Evolutionary conservation across 2,113 vertebrate species (phyloP), one percentile per base, ranked within the genome.

Genomic region (Pollachius pollachius): DNA sequence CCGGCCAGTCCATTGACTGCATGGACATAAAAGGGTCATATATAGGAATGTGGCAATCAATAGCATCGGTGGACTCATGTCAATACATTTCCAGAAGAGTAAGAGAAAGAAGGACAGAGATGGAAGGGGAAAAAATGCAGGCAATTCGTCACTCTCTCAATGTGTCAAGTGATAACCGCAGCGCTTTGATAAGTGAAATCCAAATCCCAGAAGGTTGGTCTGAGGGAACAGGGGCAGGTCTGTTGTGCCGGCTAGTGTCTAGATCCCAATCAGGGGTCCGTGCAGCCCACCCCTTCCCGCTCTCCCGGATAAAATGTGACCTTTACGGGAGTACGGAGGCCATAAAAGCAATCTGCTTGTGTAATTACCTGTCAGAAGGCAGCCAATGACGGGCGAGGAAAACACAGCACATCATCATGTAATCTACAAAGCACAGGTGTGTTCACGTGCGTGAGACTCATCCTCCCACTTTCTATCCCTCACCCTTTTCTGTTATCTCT

Each of bases 311-410:
- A 89, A 88, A 90, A 71, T 63, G 81, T 88, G 89, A 91, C 89
- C 91, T 91, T 91, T 90, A 75, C 76, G 71, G 76, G 83, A 85
- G 85, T 81, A 72, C 61, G 70, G 77, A 83, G 80, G 76, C 82
- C 81, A 84, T 85, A 85, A 84, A 91, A 88, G 84, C 85, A 89
- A 91, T 91, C 88, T 90, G 85, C 83, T 89, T 83, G 83, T 80
- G 88, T 92, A 87, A 91, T 92, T 91, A 89, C 86, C 90, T 91
- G 91, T 90, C 90, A 91, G 87, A 82, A 84, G 77, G 81, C 84
- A 87, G 84, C 77, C 80, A 83, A 85, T 80, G 86, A 85, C 84
- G 79, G 78, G 76, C 23, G 76, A 48, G 72, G 77, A 84, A 87
- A 88, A 88, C 88, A 76, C 81, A 77, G 78, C 82, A 84, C 81